phyloP scores from a whole-genome alignment of 2,113 vertebrate species.

The Tetrax tetrax region DNA sequence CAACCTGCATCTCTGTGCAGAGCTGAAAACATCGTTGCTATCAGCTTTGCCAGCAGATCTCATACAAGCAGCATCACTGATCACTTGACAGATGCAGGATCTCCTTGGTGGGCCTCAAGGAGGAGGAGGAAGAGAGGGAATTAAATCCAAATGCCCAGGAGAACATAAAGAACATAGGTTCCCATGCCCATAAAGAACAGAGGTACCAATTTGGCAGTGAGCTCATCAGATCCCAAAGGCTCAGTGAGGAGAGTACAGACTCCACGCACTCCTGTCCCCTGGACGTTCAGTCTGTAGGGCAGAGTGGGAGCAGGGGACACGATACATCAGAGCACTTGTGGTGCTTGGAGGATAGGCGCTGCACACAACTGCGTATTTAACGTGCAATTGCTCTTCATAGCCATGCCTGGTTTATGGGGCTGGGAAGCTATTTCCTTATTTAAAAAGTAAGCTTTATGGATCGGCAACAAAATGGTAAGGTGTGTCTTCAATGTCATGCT shows the following conservation, averaged over 20 bases:
- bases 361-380: background rate
- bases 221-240: background rate
- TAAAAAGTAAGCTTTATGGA: background rate
- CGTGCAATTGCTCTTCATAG: background rate
- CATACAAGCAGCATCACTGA: background rate
- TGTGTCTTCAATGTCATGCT: background rate
- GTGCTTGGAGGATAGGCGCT: background rate
- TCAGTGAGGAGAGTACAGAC: background rate
- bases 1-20: background rate
- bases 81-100: background rate
- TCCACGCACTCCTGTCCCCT: background rate
- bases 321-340: background rate
- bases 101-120: background rate
- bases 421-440: background rate
- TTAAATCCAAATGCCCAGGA: background rate
- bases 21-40: background rate
- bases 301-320: background rate
- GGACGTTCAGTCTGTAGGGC: background rate
- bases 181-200: fast-evolving
- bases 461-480: background rate
- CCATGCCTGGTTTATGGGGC: background rate
- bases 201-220: background rate
- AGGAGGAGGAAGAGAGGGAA: background rate
- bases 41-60: background rate
- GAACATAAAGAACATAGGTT: fast-evolving